Evolutionary conservation across 92 coral and sea anemone species (phyloP), one percentile per base, ranked within the genome.

Genomic region (Anthopleura xanthogrammica): DNA sequence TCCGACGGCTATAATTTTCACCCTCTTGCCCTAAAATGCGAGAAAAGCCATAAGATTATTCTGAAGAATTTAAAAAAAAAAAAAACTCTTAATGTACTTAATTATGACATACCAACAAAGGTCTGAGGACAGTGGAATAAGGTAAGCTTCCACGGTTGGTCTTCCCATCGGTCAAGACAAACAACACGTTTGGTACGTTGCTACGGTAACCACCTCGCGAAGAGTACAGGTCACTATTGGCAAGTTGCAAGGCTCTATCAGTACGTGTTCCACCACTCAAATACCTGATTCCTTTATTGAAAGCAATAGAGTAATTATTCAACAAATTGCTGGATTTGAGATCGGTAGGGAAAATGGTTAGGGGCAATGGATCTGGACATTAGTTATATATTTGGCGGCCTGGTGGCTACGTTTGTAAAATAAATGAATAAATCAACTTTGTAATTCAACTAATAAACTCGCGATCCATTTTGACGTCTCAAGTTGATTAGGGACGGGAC

Each of bases 141-240:
- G 90, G 65, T 17, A 12, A 43, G 78, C 93, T 90, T 10, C 90
- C 93, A 12, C 42, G 58, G 74, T 90, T 90, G 3, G 93, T 90
- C 50, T 90, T 83, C 54, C 93, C 93, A 68, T 90, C 93, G 16
- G 93, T 83, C 54, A 90, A 74, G 2, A 90, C 93, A 12, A 90
- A 81, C 70, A 90, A 86, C 76, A 90, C 90, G 87, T 87, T 90
- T 3, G 90, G 86, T 80, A 77, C 84, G 52, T 83, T 86, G 16
- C 79, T 52, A 29, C 86, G 90, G 78, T 88, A 86, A 46, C 93
- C 93, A 14, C 92, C 92, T 22, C 79, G 58, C 12, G 85, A 17
- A 19, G 90, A 81, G 50, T 80, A 90, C 70, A 90, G 83, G 16
- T 56, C 86, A 41, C 72, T 65, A 72, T 86, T 90, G 20, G 93